Conservation (phyloP, 1,140 invertebrate species). For the Drosophila kurseongensis region DNA sequence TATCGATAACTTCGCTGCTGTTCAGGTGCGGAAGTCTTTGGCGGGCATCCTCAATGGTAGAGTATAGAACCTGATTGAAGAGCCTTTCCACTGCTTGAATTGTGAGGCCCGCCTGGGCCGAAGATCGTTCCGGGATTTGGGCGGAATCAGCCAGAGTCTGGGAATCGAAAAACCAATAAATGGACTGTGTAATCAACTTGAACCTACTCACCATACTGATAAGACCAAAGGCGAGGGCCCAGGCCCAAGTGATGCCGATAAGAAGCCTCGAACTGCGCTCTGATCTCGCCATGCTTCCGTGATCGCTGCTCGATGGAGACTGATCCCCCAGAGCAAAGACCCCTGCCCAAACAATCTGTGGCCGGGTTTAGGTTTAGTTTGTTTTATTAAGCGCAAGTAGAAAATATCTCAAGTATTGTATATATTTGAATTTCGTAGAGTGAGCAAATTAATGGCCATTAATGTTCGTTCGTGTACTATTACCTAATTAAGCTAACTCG, state of each 20-base stretch:
- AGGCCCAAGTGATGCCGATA: constrained; percentile 30
- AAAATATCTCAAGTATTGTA: constrained; percentile 39
- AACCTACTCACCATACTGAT: constrained; percentile 38
- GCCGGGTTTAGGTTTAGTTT: constrained; percentile 40
- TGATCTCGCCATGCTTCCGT: constrained; percentile 40
- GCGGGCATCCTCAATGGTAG: constrained; percentile 39
- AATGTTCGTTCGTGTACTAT: constrained; percentile 21
- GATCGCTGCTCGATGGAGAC: constrained; percentile 30
- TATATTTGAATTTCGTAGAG: constrained; percentile 47
- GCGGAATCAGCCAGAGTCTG: constrained; percentile 26
- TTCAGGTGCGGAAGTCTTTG: constrained; percentile 26
- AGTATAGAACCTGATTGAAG: constrained; percentile 51
- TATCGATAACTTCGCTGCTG: constrained; percentile 48
- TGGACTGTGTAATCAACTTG: constrained; percentile 6
- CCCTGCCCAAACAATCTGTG: constrained; percentile 4
- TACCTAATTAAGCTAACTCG: constrained; percentile 51
- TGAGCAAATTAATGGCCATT: constrained; percentile 52
- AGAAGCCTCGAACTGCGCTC: constrained; percentile 20
- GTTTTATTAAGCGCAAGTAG: constrained; percentile 71
- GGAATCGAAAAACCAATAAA: constrained; percentile 18
- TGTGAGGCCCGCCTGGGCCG: neutral
- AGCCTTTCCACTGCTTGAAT: constrained; percentile 48
- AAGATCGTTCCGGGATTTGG: neutral
- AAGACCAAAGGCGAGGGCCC: constrained; percentile 9
- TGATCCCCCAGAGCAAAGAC: neutral